Evolutionary conservation across 2,888 invertebrate genomes (phyloP).

Genomic region (Mesoligia furuncula): DNA sequence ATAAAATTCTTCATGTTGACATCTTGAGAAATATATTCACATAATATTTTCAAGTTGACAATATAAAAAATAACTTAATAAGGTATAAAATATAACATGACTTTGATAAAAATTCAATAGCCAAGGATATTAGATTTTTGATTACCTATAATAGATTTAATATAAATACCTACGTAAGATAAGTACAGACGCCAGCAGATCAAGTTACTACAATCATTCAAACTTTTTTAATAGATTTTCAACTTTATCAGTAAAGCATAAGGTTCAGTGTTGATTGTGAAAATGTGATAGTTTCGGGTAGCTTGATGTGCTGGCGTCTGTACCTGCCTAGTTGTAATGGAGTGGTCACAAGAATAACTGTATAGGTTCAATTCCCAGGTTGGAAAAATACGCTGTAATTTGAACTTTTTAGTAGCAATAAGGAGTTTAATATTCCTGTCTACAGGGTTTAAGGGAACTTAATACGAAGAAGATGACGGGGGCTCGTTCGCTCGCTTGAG

Average conservation of each 20-base stretch:
- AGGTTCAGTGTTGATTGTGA: no score
- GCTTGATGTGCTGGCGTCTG: no score
- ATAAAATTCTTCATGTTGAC: conserved; percentile 23
- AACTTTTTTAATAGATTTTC: no score
- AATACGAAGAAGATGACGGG: no score
- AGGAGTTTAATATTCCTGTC: not conserved
- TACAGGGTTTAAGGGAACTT: no score
- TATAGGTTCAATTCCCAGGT: not conserved
- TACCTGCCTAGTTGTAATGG: not conserved
- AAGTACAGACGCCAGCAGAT: no score
- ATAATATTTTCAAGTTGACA: conserved; percentile 7
- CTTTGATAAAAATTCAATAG: not conserved
- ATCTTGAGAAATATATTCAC: conserved; percentile 2
- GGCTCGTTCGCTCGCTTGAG: no score
- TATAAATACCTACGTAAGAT: no score
- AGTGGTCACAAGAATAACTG: not conserved
- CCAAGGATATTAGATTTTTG: conserved; percentile 2
- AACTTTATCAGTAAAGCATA: no score
- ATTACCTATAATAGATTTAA: not conserved
- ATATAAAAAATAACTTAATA: not conserved
- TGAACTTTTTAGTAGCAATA: not conserved
- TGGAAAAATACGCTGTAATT: not conserved
- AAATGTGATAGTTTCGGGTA: no score
- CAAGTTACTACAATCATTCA: no score
- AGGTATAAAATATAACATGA: no score